Evolutionary conservation across 1,140 invertebrate species (phyloP).

Genomic region (Onthophagus taurus): DNA sequence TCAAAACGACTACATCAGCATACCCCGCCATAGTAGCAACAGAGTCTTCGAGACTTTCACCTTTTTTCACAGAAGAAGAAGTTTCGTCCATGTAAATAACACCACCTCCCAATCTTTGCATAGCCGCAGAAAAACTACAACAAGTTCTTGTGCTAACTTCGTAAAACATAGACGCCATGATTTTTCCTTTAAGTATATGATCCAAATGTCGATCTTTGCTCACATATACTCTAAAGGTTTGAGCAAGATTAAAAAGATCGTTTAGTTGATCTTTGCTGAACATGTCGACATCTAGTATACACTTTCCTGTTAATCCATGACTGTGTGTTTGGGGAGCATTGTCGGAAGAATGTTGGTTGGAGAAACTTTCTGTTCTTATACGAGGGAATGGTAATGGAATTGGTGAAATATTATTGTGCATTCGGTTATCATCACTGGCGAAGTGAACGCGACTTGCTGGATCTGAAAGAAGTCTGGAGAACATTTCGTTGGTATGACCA

Average conservation of each 20-base stretch:
- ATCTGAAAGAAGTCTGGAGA: conserved; percentile 37
- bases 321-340: conserved; percentile 20
- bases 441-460: conserved; percentile 47
- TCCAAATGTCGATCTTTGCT: conserved; percentile 75
- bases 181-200: conserved; percentile 84
- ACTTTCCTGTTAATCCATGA: conserved; percentile 61
- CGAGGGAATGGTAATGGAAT: conserved; percentile 39
- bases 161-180: conserved; percentile 95
- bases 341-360: conserved; percentile 14
- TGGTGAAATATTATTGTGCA: conserved; percentile 35
- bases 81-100: conserved; percentile 83
- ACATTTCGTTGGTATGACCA: conserved; percentile 42
- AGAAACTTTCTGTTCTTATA: conserved; percentile 44
- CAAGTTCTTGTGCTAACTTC: conserved; percentile 94
- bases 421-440: conserved; percentile 34
- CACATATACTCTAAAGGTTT: conserved; percentile 72
- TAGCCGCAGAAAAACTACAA: conserved; percentile 92
- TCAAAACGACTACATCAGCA: conserved; percentile 84
- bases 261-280: conserved; percentile 88
- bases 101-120: conserved; percentile 87
- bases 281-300: conserved; percentile 75
- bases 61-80: conserved; percentile 91
- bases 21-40: conserved; percentile 78
- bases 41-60: conserved; percentile 89
- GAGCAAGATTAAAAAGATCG: conserved; percentile 89